Evolutionary conservation across 2,113 vertebrate genomes (phyloP).

Genomic region (Apus apus): DNA sequence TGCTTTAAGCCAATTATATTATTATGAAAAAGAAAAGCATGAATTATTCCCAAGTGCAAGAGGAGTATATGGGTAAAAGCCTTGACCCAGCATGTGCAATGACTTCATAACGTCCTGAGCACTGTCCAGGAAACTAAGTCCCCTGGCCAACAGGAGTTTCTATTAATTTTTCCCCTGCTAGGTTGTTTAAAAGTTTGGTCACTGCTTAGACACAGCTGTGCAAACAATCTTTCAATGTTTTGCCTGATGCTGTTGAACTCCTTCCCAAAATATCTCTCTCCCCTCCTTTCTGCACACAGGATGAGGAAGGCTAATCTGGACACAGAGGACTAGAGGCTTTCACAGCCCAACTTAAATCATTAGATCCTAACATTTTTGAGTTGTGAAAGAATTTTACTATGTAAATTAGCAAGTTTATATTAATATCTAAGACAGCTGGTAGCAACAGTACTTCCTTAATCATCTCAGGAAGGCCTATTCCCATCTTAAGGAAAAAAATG

Average conservation of each 20-base stretch:
- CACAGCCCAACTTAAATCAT: neutral
- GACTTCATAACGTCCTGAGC: conserved; percentile 70
- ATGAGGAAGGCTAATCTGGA: conserved; percentile 41
- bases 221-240: conserved; percentile 70
- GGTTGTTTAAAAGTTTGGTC: conserved; percentile 65
- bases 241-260: conserved; percentile 56
- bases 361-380: neutral
- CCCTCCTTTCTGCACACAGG: conserved; percentile 12
- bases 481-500: neutral
- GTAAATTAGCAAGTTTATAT: neutral
- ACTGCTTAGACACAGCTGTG: conserved; percentile 73
- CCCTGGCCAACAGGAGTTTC: conserved; percentile 54
- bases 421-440: neutral
- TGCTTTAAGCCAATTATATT: conserved; percentile 22
- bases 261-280: conserved; percentile 28
- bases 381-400: neutral
- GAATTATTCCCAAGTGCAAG: conserved; percentile 24
- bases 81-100: conserved; percentile 60
- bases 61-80: conserved; percentile 52
- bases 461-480: neutral
- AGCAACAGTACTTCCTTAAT: neutral
- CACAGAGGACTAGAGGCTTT: neutral
- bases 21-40: neutral
- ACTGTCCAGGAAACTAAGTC: conserved; percentile 67
- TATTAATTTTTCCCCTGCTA: conserved; percentile 59